phyloP scores from a whole-genome alignment of 2,888 invertebrate species.

The Meliscaeva auricollis region DNA sequence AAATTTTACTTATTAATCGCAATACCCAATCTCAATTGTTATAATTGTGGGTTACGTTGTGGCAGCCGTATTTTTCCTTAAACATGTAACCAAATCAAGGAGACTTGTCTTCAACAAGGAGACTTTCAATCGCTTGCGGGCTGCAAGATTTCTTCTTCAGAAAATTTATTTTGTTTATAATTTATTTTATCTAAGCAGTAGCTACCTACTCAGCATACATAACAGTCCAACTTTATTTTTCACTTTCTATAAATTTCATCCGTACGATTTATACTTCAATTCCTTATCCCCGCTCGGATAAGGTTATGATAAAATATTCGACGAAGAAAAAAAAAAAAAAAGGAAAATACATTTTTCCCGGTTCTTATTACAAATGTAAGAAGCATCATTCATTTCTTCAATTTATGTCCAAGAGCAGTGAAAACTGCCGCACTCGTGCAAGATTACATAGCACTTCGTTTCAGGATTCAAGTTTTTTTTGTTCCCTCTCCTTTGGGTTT shows the following conservation, averaged over 20 bases:
- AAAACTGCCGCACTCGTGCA: constrained; percentile 7
- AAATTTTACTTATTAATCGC: no score
- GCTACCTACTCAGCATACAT: background rate
- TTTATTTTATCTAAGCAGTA: no score
- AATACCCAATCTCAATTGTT: no score
- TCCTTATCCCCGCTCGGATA: background rate
- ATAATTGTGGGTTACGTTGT: no score
- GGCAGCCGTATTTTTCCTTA: no score
- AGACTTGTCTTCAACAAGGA: no score
- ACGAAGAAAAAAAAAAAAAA: background rate
- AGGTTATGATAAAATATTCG: background rate
- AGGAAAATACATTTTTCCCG: background rate
- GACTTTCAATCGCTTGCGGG: no score
- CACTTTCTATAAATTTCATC: constrained; percentile 1
- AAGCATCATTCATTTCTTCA: constrained; percentile 32
- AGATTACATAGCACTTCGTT: constrained; percentile 32
- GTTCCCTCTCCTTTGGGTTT: background rate
- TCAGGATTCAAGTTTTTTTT: background rate
- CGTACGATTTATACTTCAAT: background rate
- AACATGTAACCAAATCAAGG: no score
- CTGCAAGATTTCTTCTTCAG: no score
- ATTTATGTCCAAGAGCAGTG: constrained; percentile 29
- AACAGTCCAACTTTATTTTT: background rate
- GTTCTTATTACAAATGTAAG: background rate
- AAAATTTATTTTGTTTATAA: no score